Evolutionary conservation across 37 sponge, comb jelly and placozoan genomes (phyloP).

Genomic region (Dysidea cf. avara): DNA sequence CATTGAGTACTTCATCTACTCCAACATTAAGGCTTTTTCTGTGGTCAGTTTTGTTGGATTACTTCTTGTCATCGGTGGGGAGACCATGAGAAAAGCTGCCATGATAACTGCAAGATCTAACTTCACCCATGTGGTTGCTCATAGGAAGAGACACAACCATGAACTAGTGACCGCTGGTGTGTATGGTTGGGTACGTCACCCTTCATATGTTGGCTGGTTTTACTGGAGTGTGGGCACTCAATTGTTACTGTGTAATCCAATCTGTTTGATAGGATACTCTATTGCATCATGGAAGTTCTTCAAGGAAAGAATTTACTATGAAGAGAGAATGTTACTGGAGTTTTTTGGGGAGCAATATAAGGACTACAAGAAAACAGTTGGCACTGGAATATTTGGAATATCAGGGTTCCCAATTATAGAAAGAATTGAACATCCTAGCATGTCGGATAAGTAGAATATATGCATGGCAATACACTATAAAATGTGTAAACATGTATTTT

Average conservation of each 20-base stretch:
- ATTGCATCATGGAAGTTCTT: conserved; percentile 88
- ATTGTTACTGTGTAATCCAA: conserved; percentile 86
- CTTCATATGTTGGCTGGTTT: conserved; percentile 96
- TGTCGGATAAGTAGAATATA: too few species aligned
- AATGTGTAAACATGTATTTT: too few species aligned
- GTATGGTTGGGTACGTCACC: conserved; percentile 85
- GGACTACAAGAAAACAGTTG: conserved; percentile 80
- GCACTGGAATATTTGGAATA: conserved; percentile 86
- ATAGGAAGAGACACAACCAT: conserved; percentile 60
- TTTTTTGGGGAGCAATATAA: conserved; percentile 90
- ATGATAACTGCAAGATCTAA: conserved; percentile 88
- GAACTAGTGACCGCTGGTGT: conserved; percentile 79
- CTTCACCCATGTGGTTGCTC: conserved; percentile 84
- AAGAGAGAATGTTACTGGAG: conserved; percentile 71
- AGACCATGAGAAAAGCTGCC: conserved; percentile 79
- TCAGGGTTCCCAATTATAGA: conserved; percentile 34
- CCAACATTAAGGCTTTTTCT: conserved; percentile 50
- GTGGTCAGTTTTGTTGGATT: conserved; percentile 47
- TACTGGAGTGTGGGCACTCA: conserved; percentile 98
- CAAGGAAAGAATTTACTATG: conserved; percentile 80
- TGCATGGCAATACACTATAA: too few species aligned
- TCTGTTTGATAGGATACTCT: conserved; percentile 74
- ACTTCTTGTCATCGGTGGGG: conserved; percentile 66
- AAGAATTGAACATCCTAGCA: too few species aligned
- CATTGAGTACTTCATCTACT: conserved; percentile 64